Evolutionary conservation across 2,797 vertebrate species (phyloP).

Genomic region (Amblyraja radiata): DNA sequence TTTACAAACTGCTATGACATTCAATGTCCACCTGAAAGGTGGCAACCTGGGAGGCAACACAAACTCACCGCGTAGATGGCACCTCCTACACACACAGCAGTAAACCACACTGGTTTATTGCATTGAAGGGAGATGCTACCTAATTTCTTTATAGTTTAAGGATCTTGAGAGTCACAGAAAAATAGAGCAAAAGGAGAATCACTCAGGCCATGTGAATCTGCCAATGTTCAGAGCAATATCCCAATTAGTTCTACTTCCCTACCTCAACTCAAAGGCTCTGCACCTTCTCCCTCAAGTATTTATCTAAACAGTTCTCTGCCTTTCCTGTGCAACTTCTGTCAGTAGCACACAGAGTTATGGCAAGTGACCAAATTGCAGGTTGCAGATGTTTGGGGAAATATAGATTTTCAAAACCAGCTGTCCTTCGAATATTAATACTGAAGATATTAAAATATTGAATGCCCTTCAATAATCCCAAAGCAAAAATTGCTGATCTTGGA

Average conservation of each 20-base stretch:
- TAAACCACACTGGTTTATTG: not conserved
- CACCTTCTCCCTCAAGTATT: not conserved
- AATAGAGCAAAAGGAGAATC: not conserved
- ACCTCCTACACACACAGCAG: not conserved
- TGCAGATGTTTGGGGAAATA: not conserved
- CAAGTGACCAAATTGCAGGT: not conserved
- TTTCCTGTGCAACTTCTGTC: not conserved
- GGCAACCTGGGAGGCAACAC: not conserved
- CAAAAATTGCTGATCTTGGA: no score
- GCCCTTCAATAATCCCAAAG: conserved; percentile 72
- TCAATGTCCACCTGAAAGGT: not conserved
- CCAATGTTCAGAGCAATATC: not conserved
- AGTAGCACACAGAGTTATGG: not conserved
- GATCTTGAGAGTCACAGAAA: not conserved
- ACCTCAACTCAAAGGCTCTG: no score
- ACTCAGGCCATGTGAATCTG: not conserved
- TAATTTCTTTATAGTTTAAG: not conserved
- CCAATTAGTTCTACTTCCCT: not conserved
- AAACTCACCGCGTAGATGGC: not conserved
- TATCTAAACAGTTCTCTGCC: not conserved
- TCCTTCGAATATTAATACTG: not conserved
- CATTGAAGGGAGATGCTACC: not conserved
- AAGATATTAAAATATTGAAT: conserved; percentile 38
- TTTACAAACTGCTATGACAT: not conserved
- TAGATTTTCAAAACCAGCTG: not conserved